A percentile compares a stretch with the other conserved stretches of the same genome.
These are phyloP conservation scores for Bucco capensis DNA, from an alignment of 2,113 vertebrate genomes.

Conservation along the genomic window DNA sequence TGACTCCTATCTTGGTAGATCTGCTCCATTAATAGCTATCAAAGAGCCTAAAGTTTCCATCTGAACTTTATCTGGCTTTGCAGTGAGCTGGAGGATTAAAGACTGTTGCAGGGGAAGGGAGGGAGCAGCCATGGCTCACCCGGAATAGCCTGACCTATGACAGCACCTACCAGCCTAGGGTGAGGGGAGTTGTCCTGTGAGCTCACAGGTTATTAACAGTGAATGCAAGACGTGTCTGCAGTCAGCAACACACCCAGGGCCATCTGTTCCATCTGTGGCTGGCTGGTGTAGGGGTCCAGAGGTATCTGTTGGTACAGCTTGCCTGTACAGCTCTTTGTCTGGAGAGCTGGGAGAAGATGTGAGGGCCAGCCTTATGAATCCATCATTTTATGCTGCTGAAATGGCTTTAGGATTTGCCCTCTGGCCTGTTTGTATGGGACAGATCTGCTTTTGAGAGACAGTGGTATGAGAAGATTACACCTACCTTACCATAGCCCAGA, in stretches of 20 bases:
- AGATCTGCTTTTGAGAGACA: not conserved
- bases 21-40: constrained; percentile 64
- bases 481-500: not conserved
- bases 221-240: not conserved
- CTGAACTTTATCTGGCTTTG: constrained; percentile 60
- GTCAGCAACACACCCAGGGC: not conserved
- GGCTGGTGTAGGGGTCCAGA: not conserved
- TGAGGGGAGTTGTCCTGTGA: constrained; percentile 24
- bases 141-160: constrained; percentile 59
- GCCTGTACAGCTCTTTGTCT: not conserved
- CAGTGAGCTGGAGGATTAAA: constrained; percentile 47
- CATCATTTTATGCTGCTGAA: not conserved
- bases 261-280: not conserved
- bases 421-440: not conserved
- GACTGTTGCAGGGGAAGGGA: not conserved
- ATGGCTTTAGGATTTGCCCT: not conserved
- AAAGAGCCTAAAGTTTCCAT: constrained; percentile 62
- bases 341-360: not conserved
- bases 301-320: not conserved
- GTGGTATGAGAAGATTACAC: not conserved
- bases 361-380: not conserved
- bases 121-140: constrained; percentile 7
- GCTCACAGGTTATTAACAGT: constrained; percentile 1
- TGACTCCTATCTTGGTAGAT: constrained; percentile 33
- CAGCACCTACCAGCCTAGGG: not conserved